Evolutionary conservation across 1,140 invertebrate species (phyloP).

Genomic region (Lepeophtheirus salmonis): DNA sequence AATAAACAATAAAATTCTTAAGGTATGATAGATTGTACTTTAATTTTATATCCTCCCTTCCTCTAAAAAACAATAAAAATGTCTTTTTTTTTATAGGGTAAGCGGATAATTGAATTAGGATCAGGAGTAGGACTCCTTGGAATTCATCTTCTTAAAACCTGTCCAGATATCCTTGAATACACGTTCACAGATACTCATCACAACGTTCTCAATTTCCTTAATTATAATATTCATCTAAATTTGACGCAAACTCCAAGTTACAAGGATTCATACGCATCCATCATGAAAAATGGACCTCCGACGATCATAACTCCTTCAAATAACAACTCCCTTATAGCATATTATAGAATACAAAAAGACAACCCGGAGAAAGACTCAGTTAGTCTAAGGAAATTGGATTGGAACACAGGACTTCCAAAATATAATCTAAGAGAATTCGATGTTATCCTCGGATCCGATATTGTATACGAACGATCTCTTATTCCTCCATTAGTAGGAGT

Average conservation of each 20-base stretch:
- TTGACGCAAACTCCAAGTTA: neutral
- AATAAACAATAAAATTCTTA: neutral
- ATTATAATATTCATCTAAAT: conserved; percentile 2
- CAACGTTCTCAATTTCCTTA: conserved; percentile 6
- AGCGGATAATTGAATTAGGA: conserved; percentile 6
- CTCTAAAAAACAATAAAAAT: neutral
- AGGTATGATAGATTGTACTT: neutral
- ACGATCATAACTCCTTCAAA: neutral
- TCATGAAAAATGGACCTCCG: neutral
- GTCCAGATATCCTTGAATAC: neutral
- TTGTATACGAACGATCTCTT: conserved; percentile 10
- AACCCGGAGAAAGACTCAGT: neutral
- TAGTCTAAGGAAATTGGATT: conserved; percentile 1
- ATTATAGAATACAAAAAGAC: neutral
- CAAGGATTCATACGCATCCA: neutral
- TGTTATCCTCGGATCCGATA: conserved; percentile 3
- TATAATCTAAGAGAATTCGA: neutral
- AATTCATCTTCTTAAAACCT: neutral
- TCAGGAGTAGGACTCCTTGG: conserved; percentile 6
- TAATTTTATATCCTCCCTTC: neutral
- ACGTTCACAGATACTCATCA: conserved; percentile 5
- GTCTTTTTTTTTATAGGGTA: neutral
- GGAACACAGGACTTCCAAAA: neutral
- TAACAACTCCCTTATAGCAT: neutral
- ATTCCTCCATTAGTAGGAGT: neutral